A percentile compares a stretch with the other conserved stretches of the same genome.
These are phyloP conservation scores for Motacilla tschutschensis DNA, from an alignment of 2,113 vertebrate genomes.

Conservation along the genomic window DNA sequence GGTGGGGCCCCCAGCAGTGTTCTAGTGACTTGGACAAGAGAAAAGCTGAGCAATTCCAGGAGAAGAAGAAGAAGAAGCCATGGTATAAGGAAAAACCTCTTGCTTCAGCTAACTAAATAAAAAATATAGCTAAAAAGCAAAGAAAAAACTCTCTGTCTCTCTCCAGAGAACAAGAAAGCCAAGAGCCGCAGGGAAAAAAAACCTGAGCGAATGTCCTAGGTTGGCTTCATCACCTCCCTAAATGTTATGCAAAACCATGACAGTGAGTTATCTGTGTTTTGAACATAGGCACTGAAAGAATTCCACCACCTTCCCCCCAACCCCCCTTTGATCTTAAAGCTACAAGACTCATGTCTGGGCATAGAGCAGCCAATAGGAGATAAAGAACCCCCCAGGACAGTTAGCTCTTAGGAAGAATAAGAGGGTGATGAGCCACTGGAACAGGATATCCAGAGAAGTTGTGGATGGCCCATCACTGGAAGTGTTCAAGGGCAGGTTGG, in stretches of 20 bases:
- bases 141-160: background rate
- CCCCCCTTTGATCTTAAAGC: background rate
- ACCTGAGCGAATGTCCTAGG: background rate
- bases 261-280: background rate
- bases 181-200: accelerated
- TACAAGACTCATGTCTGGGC: background rate
- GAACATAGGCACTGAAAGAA: background rate
- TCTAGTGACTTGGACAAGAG: background rate
- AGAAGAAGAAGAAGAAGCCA: background rate
- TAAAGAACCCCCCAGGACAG: background rate
- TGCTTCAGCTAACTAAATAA: background rate
- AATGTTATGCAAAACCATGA: background rate
- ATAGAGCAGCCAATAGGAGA: background rate
- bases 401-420: background rate
- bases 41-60: background rate
- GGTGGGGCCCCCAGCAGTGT: accelerated
- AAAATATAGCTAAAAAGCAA: background rate
- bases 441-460: background rate
- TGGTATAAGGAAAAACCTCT: background rate
- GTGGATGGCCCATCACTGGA: background rate
- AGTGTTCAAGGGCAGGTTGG: background rate
- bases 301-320: background rate
- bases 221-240: background rate
- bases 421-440: background rate
- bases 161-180: background rate